These are phyloP conservation scores for Vombatus ursinus DNA, from an alignment of 2,113 vertebrate genomes.

Conservation along the genomic window DNA sequence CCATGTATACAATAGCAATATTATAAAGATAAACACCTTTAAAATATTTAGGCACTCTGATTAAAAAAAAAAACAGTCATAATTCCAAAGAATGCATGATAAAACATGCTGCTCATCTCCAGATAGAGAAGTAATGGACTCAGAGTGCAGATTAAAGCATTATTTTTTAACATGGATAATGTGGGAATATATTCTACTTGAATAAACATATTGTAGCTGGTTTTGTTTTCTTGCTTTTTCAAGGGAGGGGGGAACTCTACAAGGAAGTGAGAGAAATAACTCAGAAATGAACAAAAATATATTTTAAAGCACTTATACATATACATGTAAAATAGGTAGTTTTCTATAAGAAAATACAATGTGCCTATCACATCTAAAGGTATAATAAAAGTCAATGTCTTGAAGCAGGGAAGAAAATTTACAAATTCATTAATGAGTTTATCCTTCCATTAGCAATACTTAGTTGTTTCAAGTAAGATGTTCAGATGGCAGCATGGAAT, in stretches of 20 bases:
- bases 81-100: neutral
- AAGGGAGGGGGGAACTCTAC: neutral
- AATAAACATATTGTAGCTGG: neutral
- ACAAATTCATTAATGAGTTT: conserved; percentile 67
- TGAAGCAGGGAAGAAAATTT: conserved; percentile 52
- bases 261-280: neutral
- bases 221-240: neutral
- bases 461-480: neutral
- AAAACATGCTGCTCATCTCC: neutral
- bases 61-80: neutral
- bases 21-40: neutral
- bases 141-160: neutral
- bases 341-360: neutral
- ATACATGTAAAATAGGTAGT: neutral
- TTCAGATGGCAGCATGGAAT: neutral
- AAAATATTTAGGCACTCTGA: neutral
- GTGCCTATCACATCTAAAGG: conserved; percentile 8
- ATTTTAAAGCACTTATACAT: neutral
- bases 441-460: conserved; percentile 49
- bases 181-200: neutral
- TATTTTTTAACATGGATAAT: neutral
- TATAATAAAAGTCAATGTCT: conserved; percentile 33
- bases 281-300: neutral
- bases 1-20: neutral
- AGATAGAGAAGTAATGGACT: neutral